These are phyloP conservation scores for Danionella dracula DNA, from an alignment of 2,797 vertebrate genomes.

Conservation along the genomic window DNA sequence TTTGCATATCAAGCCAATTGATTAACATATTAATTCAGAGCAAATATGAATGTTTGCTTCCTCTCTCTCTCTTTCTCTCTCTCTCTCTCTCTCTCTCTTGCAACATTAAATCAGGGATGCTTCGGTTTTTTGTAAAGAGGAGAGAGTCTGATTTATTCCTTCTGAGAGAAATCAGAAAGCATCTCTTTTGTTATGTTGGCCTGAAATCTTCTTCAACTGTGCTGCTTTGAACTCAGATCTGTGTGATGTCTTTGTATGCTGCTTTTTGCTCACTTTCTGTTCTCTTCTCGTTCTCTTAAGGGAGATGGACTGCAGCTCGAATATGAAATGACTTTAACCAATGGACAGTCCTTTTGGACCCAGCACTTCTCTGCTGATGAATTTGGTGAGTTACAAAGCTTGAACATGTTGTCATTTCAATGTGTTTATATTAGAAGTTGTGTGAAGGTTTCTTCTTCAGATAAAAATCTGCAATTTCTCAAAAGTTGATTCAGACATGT, in stretches of 20 bases:
- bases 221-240: constrained; percentile 66
- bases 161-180: constrained; percentile 69
- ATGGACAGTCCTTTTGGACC: constrained; percentile 93
- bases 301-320: constrained; percentile 85
- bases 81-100: constrained; percentile 57
- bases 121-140: constrained; percentile 60
- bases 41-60: constrained; percentile 19
- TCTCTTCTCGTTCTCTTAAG: constrained; percentile 52
- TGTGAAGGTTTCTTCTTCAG: too few relatives aligned
- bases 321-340: constrained; percentile 91
- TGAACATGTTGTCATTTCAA: too few relatives aligned
- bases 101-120: constrained; percentile 66
- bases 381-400: constrained; percentile 73
- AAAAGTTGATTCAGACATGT: too few relatives aligned
- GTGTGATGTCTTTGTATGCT: constrained; percentile 48
- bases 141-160: constrained; percentile 58
- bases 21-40: too few relatives aligned
- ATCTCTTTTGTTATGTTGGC: constrained; percentile 29
- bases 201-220: constrained; percentile 49
- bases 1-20: too few relatives aligned
- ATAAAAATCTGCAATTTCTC: too few relatives aligned
- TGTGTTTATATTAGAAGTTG: too few relatives aligned
- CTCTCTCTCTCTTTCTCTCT: constrained; percentile 48
- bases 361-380: constrained; percentile 91
- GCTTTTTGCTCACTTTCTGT: constrained; percentile 6